Evolutionary conservation across 2,797 vertebrate genomes (phyloP), one percentile per base, ranked within the genome.

Genomic region (Vespertilio murinus): DNA sequence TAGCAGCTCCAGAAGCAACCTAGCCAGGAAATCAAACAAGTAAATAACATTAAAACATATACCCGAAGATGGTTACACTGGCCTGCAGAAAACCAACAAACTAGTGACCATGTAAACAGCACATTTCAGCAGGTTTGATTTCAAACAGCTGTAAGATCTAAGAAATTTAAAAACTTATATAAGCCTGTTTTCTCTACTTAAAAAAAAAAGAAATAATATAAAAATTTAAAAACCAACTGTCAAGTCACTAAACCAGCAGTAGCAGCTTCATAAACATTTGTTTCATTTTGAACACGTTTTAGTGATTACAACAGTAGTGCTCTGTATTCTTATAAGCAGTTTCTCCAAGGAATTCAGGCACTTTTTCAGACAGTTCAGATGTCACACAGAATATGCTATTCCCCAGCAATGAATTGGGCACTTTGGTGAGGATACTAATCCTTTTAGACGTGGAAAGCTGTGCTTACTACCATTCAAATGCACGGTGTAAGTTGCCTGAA

Each of bases 1-100:
- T 74, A 99, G 98, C 97, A 99, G 98, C 73, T 99, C 99, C 98
- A 99, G 98, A 90, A 99, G 98, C 90, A 99, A 98, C 97, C 99
- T 99, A 98, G 45, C 95, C 97, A 70, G 45, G 73, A 70, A 0
- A 77, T 69, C 0, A 42, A 86, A 28, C 9, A 52, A 45, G 59
- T 65, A 47, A 45, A 33, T 38, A 75, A 71, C 25, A 92, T 22
- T 38, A 22, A 71, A 4, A 78, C 13, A 30, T 13, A 56, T 14
- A 81, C 5, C 49, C 97, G 96, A 13, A 79, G 56, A 93, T n/a
- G 33, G 77, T 92, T 92, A 40, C 5, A 54, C 4, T 61, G 7
- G 35, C 30, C 90, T 90, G 20, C 28, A 94, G 54, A 30, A 92
- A 93, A 92, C 74, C 35, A 87, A 40, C 23, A 86, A 75, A 56